phyloP scores from a whole-genome alignment of 2,797 vertebrate species.

The Columba guinea region DNA sequence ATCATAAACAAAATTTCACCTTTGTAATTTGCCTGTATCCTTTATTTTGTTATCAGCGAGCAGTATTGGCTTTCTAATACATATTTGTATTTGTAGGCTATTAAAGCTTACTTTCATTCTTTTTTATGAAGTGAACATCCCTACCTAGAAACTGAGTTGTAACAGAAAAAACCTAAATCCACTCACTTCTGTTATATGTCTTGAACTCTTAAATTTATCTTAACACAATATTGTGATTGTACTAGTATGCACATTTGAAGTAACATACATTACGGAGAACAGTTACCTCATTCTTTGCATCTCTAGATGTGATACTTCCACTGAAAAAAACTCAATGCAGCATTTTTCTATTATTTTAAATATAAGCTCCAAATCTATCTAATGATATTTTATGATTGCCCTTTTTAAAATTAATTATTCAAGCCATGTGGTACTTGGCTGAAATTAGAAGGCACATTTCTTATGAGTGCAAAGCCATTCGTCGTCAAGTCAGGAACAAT shows the following conservation, averaged over 20 bases:
- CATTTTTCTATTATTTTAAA: not conserved
- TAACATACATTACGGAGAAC: not conserved
- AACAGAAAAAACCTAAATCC: not conserved
- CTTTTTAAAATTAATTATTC: conserved; percentile 25
- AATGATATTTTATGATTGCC: conserved; percentile 11
- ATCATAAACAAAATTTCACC: not conserved
- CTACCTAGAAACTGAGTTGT: not conserved
- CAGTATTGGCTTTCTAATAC: not conserved
- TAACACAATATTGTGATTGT: not conserved
- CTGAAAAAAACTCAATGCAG: not conserved
- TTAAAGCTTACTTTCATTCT: not conserved
- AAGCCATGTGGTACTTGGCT: not conserved
- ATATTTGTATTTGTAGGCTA: not conserved
- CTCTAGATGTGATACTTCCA: not conserved
- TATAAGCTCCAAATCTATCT: not conserved
- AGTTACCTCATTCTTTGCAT: not conserved
- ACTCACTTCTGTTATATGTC: not conserved
- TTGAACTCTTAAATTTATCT: not conserved
- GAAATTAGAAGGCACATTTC: not conserved
- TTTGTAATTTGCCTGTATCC: not conserved
- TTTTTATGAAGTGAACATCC: not conserved
- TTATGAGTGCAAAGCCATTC: conserved; percentile 6
- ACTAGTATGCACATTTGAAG: not conserved
- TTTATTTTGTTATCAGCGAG: not conserved
- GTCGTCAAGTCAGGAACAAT: not conserved